Evolutionary conservation across 2,888 invertebrate genomes (phyloP), one percentile per base, ranked within the genome.

Genomic region (Drosophila nr. perissopoda): DNA sequence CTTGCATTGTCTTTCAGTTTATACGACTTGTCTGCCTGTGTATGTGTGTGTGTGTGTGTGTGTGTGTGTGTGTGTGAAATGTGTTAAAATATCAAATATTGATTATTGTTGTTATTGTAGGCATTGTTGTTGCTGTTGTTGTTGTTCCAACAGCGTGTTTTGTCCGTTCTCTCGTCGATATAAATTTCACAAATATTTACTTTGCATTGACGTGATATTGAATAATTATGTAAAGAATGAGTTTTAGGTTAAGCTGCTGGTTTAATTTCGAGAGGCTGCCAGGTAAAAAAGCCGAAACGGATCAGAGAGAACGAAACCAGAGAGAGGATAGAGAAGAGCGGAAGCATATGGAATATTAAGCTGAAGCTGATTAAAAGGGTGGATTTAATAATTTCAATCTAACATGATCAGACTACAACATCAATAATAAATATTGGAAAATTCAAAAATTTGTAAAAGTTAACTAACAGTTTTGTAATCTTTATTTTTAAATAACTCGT

Each of bases 21-120:
- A 71, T 67, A 65, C 73, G 61, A 70, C 34, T 60, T 72, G 59
- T 66, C 54, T n/a, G 7, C 18, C n/a, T 58, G 16, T 54, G 52
- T n/a, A n/a, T 64, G 16, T 21, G 36, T 11, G 25, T 42, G 42
- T 36, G 42, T 31, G 48, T 49, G 56, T 49, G 31, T 74, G 62
- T 40, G 40, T 70, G 58, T 84, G 62, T 38, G 46, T 70, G 58
- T 84, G 60, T 77, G 69, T 81, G 71, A 86, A 86, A 88, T 83
- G 86, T 86, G 86, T 86, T 86, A 86, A 88, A 84, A 88, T 82
- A 88, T 85, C 88, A 85, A 85, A 85, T 87, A 85, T 85, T 87
- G 85, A 84, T 87, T 87, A 80, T 82, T 75, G 82, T 78, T 84
- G 70, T 77, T 83, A 79, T 79, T 77, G 64, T 73, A 66, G 61